Conservation (phyloP, 2,113 vertebrate genomes). For the Agapornis roseicollis region DNA sequence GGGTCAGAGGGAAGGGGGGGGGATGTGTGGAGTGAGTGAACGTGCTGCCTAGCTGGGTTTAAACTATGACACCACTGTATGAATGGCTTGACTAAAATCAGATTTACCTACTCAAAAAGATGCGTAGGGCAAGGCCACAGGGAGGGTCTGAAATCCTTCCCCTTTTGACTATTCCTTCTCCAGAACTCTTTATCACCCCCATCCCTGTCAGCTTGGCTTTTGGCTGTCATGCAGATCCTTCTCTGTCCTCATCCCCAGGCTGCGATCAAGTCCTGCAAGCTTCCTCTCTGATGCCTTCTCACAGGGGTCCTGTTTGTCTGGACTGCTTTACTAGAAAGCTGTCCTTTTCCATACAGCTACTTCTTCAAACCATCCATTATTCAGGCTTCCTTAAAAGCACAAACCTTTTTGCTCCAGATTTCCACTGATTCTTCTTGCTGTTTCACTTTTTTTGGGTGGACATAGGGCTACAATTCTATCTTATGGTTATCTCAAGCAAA, state of each 20-base stretch:
- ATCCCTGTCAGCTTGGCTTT: neutral
- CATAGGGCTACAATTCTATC: neutral
- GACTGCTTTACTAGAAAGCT: neutral
- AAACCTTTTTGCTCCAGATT: neutral
- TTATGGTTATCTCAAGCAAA: neutral
- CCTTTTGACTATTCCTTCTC: neutral
- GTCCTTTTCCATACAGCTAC: neutral
- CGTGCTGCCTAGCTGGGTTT: too few relatives aligned
- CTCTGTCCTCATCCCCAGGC: neutral
- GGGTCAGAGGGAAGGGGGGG: too few relatives aligned
- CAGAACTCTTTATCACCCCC: neutral
- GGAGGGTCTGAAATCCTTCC: neutral
- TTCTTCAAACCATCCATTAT: neutral
- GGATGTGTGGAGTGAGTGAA: too few relatives aligned
- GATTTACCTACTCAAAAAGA: neutral
- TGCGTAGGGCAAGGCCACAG: neutral
- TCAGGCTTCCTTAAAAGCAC: neutral
- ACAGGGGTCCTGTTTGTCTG: neutral
- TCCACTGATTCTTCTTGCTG: neutral
- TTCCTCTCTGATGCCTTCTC: neutral
- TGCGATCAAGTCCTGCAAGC: neutral
- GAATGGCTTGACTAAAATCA: neutral
- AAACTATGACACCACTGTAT: neutral
- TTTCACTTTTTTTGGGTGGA: neutral
- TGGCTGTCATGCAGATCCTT: neutral